phyloP scores from a whole-genome alignment of 2,888 invertebrate genomes.

The Ecliptopera silaceata region DNA sequence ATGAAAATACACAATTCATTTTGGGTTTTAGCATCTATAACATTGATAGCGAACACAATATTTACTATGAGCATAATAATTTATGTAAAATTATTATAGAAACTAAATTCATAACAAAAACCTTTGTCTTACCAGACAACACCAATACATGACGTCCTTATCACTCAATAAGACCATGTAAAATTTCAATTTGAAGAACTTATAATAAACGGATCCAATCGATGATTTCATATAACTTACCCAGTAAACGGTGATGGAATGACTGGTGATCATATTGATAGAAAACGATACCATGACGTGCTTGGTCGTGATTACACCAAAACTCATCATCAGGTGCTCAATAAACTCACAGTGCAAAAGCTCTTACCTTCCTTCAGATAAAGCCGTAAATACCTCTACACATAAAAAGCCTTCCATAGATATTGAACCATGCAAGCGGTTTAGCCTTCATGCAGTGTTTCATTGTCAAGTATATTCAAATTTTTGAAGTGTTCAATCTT shows the following conservation, averaged over 20 bases:
- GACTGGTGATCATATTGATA: conserved; percentile 16
- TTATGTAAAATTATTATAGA: too few relatives aligned
- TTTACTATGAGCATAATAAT: too few relatives aligned
- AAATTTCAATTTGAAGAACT: not conserved
- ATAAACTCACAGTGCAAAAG: conserved; percentile 42
- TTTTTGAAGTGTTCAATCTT: conserved; percentile 55
- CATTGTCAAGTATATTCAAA: conserved; percentile 53
- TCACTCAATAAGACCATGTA: not conserved
- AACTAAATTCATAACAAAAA: too few relatives aligned
- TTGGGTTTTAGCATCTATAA: not conserved
- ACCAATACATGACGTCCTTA: not conserved
- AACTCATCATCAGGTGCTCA: conserved; percentile 34
- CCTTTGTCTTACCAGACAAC: not conserved
- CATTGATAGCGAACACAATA: not conserved
- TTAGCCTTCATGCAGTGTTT: conserved; percentile 75
- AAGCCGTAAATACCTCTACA: conserved; percentile 61
- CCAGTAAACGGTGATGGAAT: conserved; percentile 9
- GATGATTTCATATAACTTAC: conserved; percentile 17
- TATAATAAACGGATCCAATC: not conserved
- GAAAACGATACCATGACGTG: conserved; percentile 17
- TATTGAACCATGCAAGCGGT: conserved; percentile 74
- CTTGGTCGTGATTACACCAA: conserved; percentile 20
- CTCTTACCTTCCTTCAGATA: conserved; percentile 48
- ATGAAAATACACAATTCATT: conserved; percentile 1
- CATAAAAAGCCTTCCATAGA: conserved; percentile 77